A percentile compares a stretch with the other conserved stretches of the same genome.
These are phyloP conservation scores for Tetramorium parvispinum DNA, from an alignment of 1,140 invertebrate genomes.

Conservation along the genomic window DNA sequence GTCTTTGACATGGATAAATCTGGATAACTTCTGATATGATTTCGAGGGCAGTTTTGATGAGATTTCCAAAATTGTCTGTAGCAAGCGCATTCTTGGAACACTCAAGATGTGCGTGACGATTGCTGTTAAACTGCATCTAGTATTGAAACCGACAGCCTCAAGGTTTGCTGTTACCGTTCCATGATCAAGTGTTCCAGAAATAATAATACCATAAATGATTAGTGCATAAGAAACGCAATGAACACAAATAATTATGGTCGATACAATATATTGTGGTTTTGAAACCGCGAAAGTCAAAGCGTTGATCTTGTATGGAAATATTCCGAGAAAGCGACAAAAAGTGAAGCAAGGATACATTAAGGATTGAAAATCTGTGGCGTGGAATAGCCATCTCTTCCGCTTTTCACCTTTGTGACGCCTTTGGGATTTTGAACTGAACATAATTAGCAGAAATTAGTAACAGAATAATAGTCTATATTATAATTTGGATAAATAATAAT, in stretches of 20 bases:
- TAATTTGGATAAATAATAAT: neutral
- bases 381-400: slow-evolving; percentile 44
- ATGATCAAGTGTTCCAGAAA: slow-evolving; percentile 34
- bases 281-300: slow-evolving; percentile 41
- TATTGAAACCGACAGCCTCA: neutral
- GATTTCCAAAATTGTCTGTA: neutral
- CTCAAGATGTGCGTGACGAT: neutral
- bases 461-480: neutral
- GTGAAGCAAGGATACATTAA: neutral
- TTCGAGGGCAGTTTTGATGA: neutral
- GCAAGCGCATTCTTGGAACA: neutral
- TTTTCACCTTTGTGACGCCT: neutral
- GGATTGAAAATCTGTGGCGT: slow-evolving; percentile 11
- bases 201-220: slow-evolving; percentile 58
- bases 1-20: neutral
- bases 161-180: neutral
- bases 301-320: slow-evolving; percentile 65
- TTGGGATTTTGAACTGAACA: neutral
- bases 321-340: slow-evolving; percentile 63
- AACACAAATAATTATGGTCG: slow-evolving; percentile 30
- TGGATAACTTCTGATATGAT: neutral
- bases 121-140: neutral
- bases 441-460: neutral
- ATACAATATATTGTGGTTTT: slow-evolving; percentile 32
- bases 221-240: neutral